Conservation (phyloP, 2,797 vertebrate species). For the Astyanax mexicanus region DNA sequence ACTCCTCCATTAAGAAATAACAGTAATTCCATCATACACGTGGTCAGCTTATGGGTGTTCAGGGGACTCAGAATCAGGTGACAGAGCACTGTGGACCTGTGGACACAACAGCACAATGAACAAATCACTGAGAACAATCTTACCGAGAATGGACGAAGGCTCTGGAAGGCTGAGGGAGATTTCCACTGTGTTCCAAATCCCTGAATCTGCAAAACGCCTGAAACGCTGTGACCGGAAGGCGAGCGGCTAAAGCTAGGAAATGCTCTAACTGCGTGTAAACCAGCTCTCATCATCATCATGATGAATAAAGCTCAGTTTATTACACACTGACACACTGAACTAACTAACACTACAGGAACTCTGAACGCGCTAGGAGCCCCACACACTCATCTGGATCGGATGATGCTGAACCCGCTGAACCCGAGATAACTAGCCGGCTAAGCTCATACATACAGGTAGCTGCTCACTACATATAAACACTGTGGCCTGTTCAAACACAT, state of each 20-base stretch:
- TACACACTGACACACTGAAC: neutral
- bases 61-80: neutral
- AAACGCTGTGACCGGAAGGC: conserved; percentile 9
- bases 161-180: conserved; percentile 8
- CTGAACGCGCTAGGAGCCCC: neutral
- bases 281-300: conserved; percentile 38
- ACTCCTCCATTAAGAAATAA: too few species aligned
- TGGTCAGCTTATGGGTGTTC: too few species aligned
- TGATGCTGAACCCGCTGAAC: neutral
- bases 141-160: conserved; percentile 66
- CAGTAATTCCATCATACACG: too few species aligned
- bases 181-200: neutral
- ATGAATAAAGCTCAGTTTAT: neutral
- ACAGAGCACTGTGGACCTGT: neutral
- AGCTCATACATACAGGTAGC: neutral
- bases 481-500: too few species aligned
- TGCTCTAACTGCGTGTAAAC: conserved; percentile 49
- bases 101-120: neutral
- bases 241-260: conserved; percentile 36
- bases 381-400: neutral
- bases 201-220: conserved; percentile 10
- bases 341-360: too few species aligned
- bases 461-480: too few species aligned
- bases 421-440: neutral
- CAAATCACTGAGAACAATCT: conserved; percentile 19